These are phyloP conservation scores for Pseudomugil gertrudae DNA, from an alignment of 2,797 vertebrate species.

Conservation along the genomic window DNA sequence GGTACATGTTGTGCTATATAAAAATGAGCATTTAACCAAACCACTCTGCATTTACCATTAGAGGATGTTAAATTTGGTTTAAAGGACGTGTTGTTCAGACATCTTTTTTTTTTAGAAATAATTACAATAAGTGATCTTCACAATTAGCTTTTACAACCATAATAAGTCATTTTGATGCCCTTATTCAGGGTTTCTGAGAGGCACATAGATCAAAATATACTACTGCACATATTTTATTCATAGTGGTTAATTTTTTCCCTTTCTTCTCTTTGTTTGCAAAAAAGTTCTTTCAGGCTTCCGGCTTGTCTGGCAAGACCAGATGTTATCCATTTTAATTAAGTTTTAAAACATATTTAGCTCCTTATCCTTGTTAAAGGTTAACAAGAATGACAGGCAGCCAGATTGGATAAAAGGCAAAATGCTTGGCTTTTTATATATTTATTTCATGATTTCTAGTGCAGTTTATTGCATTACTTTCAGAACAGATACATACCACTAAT, in stretches of 20 bases:
- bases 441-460: neutral
- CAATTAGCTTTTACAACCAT: no score
- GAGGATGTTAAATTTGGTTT: no score
- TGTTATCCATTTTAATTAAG: neutral
- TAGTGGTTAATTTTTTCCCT: neutral
- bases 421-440: neutral
- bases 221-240: slow-evolving; percentile 18
- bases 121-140: no score
- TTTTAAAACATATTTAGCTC: neutral
- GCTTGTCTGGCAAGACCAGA: neutral
- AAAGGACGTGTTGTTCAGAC: no score
- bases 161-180: no score
- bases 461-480: neutral
- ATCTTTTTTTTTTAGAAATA: no score
- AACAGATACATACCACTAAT: slow-evolving; percentile 1
- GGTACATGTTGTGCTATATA: no score
- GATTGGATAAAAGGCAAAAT: neutral
- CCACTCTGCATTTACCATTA: no score
- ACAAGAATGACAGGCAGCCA: neutral
- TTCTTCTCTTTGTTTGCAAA: neutral
- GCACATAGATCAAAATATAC: slow-evolving; percentile 3
- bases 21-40: no score
- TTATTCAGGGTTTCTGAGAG: slow-evolving; percentile 14
- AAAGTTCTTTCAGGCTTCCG: neutral
- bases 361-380: neutral